Base-by-base conservation (phyloP, 2,888 invertebrate species). In the Mimas tiliae region DNA sequence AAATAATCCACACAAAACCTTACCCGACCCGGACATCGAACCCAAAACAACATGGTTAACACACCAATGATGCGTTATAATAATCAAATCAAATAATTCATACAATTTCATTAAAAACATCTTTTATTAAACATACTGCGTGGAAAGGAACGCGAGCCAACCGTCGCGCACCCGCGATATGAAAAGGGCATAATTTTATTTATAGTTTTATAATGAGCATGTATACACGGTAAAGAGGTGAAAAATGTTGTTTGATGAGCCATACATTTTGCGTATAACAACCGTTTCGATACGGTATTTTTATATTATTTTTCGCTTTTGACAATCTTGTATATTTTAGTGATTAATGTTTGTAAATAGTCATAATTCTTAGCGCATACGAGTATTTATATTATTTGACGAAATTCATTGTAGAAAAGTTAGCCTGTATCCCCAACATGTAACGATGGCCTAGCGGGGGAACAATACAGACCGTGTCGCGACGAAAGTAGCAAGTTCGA, bases 141-240 rank as follows among this genome's bases (percentile, higher is more conserved):
- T 80, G 84, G 81, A 82, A 19, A 58, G 38, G 38, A 58, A 14
- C 38, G 84, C 68, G 73, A 74, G 73, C 71, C 82, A 84, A 84
- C 80, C 87, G 89, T 87, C 88, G 82, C 81, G 81, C 77, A 79
- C 85, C 86, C 82, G 80, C 78, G 74, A 79, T 84, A 79, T 91
- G 89, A 90, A 91, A 86, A 87, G 83, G 74, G 76, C 81, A 84
- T 91, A 90, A 91, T 92, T 90, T 91, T 90, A 92, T 92, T 93
- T 93, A 93, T 92, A 79, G 84, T 81, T 87, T 89, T 93, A 87
- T 92, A 90, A 93, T 93, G 92, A 91, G 90, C 84, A 77, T 82
- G 86, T 88, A 90, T 86, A 88, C 86, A 84, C 72, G 72, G 78
- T 77, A 79, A 76, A 78, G 74, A 71, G 69, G 64, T 68, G 70